Percentiles rank a stretch among this genome's conserved stretches.
These are phyloP conservation scores for Sarcophaga carnaria DNA, from an alignment of 2,888 invertebrate species.

Conservation along the genomic window DNA sequence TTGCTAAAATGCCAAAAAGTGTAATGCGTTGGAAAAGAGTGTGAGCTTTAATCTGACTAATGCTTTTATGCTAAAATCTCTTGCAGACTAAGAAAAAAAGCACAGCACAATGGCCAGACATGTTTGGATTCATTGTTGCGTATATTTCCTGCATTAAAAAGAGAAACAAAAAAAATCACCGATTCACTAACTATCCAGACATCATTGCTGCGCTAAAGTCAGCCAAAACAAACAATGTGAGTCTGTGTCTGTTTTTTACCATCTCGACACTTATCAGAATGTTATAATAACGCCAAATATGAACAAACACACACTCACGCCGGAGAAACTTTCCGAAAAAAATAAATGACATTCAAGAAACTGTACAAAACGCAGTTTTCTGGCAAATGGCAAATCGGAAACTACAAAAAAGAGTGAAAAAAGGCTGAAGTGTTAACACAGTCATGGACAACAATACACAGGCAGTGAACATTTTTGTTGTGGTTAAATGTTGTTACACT, in stretches of 20 bases:
- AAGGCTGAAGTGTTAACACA: background rate
- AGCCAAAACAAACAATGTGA: slow-evolving; percentile 14
- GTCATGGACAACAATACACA: background rate
- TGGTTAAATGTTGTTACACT: background rate
- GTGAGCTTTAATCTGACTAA: too few species aligned
- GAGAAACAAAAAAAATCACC: background rate
- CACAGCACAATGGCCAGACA: slow-evolving; percentile 21
- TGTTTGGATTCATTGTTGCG: slow-evolving; percentile 16
- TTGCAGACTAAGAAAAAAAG: background rate
- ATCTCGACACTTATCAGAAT: slow-evolving; percentile 47
- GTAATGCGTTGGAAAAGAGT: too few species aligned
- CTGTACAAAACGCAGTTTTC: slow-evolving; percentile 4
- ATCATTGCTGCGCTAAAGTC: slow-evolving; percentile 10
- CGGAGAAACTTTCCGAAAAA: background rate
- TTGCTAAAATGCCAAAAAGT: too few species aligned
- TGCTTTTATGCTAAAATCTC: too few species aligned
- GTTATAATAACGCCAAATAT: slow-evolving; percentile 41
- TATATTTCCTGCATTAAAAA: slow-evolving; percentile 16
- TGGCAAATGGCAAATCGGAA: slow-evolving; percentile 6
- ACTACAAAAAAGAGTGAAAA: slow-evolving; percentile 20
- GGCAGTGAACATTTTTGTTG: background rate
- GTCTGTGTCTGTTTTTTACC: background rate
- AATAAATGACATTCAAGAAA: slow-evolving; percentile 2
- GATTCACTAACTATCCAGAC: slow-evolving; percentile 42
- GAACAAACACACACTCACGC: background rate